Conservation (phyloP, 2,113 vertebrate species). For the Benitochromis conjunctus region DNA sequence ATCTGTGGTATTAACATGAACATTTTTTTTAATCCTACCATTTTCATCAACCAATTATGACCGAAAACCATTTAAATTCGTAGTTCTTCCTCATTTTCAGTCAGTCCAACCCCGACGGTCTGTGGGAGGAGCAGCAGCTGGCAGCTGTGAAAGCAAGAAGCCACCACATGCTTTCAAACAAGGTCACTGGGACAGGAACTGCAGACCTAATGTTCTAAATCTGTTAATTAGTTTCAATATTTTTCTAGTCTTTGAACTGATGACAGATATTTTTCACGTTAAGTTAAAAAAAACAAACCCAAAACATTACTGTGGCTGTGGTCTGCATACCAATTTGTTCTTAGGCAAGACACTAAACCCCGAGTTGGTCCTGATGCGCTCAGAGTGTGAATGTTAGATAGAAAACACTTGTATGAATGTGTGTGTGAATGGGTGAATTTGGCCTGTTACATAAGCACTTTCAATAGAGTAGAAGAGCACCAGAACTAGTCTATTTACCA, state of each 20-base stretch:
- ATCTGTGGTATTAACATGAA: not conserved
- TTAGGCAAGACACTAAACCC: not conserved
- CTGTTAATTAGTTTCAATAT: not conserved
- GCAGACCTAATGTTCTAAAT: not conserved
- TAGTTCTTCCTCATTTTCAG: not conserved
- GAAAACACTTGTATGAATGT: not conserved
- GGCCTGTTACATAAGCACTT: not conserved
- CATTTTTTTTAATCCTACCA: not conserved
- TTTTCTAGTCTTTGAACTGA: not conserved
- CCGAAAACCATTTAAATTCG: not conserved
- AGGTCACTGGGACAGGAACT: not conserved
- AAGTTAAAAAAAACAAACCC: not conserved
- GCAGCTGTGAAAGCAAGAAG: conserved; percentile 13
- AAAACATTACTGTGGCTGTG: accelerated
- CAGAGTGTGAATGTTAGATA: accelerated
- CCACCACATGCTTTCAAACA: not conserved
- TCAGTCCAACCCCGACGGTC: no score
- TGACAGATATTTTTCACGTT: not conserved
- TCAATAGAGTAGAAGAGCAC: not conserved
- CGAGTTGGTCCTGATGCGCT: not conserved
- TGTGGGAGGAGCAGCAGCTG: not conserved
- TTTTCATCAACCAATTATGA: not conserved
- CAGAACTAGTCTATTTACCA: not conserved
- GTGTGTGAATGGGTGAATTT: not conserved
- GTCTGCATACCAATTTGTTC: not conserved